phyloP scores from a whole-genome alignment of 2,888 invertebrate genomes.

The Hemistola chrysoprasaria region DNA sequence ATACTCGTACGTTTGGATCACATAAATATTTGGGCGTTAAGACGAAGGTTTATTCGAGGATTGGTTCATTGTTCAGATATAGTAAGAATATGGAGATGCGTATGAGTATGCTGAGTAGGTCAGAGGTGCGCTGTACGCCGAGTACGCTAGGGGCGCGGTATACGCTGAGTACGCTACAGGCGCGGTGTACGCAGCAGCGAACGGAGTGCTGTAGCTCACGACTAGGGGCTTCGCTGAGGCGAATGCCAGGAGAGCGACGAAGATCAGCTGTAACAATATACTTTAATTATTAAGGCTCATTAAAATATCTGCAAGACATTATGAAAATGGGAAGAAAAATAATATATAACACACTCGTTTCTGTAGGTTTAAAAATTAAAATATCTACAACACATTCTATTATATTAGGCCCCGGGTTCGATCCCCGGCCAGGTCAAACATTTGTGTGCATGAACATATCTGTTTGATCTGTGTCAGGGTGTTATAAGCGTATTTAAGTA shows the following conservation, averaged over 20 bases:
- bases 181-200: slow-evolving; percentile 52
- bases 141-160: slow-evolving; percentile 53
- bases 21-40: slow-evolving; percentile 40
- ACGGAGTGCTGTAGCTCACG: slow-evolving; percentile 47
- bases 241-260: slow-evolving; percentile 78
- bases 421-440: no score
- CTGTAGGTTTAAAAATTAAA: no score
- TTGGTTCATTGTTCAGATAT: slow-evolving; percentile 30
- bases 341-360: no score
- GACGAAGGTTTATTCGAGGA: slow-evolving; percentile 3
- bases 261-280: slow-evolving; percentile 64
- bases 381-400: no score
- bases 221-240: slow-evolving; percentile 46
- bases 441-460: no score
- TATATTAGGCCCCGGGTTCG: no score
- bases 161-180: slow-evolving; percentile 45
- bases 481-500: no score
- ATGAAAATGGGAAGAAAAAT: no score
- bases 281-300: slow-evolving; percentile 10
- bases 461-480: no score
- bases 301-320: no score
- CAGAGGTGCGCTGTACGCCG: slow-evolving; percentile 44
- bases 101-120: slow-evolving; percentile 56
- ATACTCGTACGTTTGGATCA: no score
- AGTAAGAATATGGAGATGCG: slow-evolving; percentile 54